phyloP scores from a whole-genome alignment of 2,797 vertebrate genomes.

The Streptopelia turtur region DNA sequence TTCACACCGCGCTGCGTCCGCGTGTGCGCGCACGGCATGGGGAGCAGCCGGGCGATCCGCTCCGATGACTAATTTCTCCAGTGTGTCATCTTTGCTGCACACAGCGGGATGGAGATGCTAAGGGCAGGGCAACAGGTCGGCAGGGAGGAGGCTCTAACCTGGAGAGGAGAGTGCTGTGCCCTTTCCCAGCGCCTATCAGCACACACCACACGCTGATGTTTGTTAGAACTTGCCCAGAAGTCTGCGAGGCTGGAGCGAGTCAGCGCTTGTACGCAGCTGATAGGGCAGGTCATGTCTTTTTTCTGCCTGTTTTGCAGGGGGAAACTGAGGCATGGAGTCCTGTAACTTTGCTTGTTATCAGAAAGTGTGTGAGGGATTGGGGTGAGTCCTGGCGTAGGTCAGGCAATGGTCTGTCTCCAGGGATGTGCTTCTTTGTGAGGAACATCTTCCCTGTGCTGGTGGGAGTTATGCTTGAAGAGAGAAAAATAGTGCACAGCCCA shows the following conservation, averaged over 20 bases:
- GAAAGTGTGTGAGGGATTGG: neutral
- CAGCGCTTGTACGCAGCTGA: neutral
- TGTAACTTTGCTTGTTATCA: neutral
- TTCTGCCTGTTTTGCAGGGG: neutral
- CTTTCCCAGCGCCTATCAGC: neutral
- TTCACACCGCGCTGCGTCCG: neutral
- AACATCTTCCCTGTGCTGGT: neutral
- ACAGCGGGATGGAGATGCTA: neutral
- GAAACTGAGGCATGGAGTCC: conserved; percentile 31
- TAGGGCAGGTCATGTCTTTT: neutral
- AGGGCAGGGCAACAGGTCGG: neutral
- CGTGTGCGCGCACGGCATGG: neutral
- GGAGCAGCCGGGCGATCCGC: neutral
- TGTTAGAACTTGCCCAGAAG: conserved; percentile 35
- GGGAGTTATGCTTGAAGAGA: neutral
- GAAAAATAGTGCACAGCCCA: neutral
- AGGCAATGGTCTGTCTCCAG: neutral
- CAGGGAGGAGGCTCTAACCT: neutral
- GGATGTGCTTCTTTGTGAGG: neutral
- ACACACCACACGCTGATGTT: neutral
- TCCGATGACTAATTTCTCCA: neutral
- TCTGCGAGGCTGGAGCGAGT: conserved; percentile 6
- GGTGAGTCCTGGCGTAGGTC: neutral
- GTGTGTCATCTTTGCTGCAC: conserved; percentile 29
- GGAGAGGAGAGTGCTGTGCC: neutral